Percentiles rank a stretch among this genome's conserved stretches.
Conservation (phyloP, 2,113 vertebrate genomes). For the Hippolais icterina region DNA sequence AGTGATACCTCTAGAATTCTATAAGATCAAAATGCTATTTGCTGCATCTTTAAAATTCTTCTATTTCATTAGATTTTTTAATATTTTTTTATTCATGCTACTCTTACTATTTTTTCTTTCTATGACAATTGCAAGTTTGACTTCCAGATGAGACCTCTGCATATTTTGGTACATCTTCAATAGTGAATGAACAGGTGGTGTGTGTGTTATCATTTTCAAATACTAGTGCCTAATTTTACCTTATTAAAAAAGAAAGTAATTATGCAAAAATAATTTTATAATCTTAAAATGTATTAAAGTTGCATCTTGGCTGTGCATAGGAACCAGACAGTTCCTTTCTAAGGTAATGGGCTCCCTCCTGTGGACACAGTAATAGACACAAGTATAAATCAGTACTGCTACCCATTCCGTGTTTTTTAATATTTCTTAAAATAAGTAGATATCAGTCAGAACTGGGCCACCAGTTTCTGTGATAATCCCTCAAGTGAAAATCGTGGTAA, state of each 20-base stretch:
- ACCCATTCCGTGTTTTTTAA: background rate
- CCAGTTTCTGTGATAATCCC: background rate
- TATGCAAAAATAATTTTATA: background rate
- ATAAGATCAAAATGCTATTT: background rate
- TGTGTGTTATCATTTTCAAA: background rate
- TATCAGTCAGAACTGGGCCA: background rate
- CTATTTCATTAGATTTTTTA: background rate
- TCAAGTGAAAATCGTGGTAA: background rate
- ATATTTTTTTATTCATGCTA: background rate
- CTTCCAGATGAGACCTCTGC: background rate
- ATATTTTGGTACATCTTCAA: background rate
- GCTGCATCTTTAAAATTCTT: background rate
- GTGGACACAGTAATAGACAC: background rate
- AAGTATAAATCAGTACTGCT: accelerated
- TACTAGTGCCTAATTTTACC: background rate
- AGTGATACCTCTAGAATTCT: background rate
- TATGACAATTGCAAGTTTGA: background rate
- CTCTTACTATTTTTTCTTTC: background rate
- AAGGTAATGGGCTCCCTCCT: background rate
- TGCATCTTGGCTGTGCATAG: background rate
- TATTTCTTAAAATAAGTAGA: background rate
- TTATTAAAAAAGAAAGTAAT: background rate
- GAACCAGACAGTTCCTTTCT: background rate
- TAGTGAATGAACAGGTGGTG: background rate
- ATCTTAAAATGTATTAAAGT: background rate